Base-by-base conservation (phyloP, 1,140 invertebrate species). In the Drosophila obscura region DNA sequence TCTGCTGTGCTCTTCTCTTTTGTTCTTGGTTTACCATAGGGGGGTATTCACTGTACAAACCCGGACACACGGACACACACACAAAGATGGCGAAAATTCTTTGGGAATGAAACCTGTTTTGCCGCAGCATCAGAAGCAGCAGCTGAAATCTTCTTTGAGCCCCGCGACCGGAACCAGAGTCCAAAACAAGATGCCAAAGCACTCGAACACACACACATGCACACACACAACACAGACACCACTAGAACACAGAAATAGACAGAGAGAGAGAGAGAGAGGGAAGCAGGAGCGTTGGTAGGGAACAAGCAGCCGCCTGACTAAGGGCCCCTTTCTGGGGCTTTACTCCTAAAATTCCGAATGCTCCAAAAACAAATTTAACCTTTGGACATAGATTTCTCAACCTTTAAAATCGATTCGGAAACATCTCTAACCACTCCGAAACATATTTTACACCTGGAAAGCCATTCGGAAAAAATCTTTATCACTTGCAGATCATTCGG, bases 21-120 rank as follows among this genome's bases (percentile, higher is more conserved):
- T n/a, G 7, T 39, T 41, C 31, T 44, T 16, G 9, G 56, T 58
- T 11, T 48, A 48, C 43, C 24, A 35, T n/a, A 26, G 19, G 9
- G 11, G 39, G 26, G 53, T 48, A 28, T 55, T 43, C 60, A 75
- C 72, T 75, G 72, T 75, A 45, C 24, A 28, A 11, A 15, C 53
- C n/a, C n/a, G n/a, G n/a, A 55, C 39, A 19, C 19, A 1, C 19
- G 51, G 57, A 44, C 46, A 57, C 31, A 69, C 62, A 48, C 39
- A 53, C 26, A 49, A 48, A 78, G 55, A 66, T 67, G 64, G 81
- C 81, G 72, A 74, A 84, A 87, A 87, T 87, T 82, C 75, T 87
- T 88, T 28, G 52, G 57, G 66, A 88, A 88, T 76, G 78, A 55
- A 87, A 87, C 81, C 81, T 71, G 81, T 85, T 85, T 85, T 49